Evolutionary conservation across 2,797 vertebrate genomes (phyloP).

Genomic region (Urosaurus nigricauda): DNA sequence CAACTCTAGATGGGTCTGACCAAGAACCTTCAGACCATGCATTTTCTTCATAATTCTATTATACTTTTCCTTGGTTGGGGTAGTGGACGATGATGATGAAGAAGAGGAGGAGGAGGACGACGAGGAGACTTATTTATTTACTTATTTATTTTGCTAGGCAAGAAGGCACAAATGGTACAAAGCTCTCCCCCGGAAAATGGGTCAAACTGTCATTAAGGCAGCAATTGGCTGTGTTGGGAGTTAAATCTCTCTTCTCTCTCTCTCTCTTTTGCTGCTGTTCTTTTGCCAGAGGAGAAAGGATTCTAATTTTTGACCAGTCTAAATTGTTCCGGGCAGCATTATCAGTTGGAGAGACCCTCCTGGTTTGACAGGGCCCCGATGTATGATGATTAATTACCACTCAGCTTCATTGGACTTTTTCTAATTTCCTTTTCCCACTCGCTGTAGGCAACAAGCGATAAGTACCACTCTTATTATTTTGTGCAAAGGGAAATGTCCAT

Average conservation of each 20-base stretch:
- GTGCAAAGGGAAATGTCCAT: constrained; percentile 91
- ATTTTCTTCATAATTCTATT: constrained; percentile 13
- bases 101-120: too few relatives aligned
- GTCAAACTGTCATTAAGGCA: constrained; percentile 86
- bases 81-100: too few relatives aligned
- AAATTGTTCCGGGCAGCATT: constrained; percentile 98
- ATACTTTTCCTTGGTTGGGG: constrained; percentile 59
- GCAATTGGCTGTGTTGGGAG: constrained; percentile 81
- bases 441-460: constrained; percentile 96
- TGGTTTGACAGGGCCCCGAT: constrained; percentile 95
- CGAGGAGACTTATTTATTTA: too few relatives aligned
- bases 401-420: constrained; percentile 92
- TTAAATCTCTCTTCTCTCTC: constrained; percentile 79
- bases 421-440: constrained; percentile 90
- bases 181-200: constrained; percentile 69
- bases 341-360: constrained; percentile 95
- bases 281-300: constrained; percentile 91
- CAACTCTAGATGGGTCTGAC: too few relatives aligned
- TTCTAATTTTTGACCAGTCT: constrained; percentile 97
- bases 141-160: not conserved
- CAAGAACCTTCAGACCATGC: too few relatives aligned
- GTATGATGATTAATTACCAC: constrained; percentile 99
- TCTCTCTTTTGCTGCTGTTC: constrained; percentile 66
- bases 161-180: constrained; percentile 35
- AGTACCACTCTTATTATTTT: constrained; percentile 96